Evolutionary conservation across 1,140 invertebrate genomes (phyloP), one percentile per base, ranked within the genome.

Genomic region (Camponotus floridanus): DNA sequence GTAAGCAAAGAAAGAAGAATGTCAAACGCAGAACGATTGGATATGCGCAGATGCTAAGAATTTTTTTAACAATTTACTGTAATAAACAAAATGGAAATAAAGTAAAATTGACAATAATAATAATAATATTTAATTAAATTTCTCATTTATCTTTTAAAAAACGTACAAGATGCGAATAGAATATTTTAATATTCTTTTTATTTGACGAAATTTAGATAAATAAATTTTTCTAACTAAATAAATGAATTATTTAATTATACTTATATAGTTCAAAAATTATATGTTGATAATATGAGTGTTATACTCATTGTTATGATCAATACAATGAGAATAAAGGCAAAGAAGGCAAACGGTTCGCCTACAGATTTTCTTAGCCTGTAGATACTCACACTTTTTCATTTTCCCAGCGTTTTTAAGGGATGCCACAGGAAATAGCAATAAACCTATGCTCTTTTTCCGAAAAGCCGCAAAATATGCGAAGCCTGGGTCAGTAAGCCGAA

Each of bases 371-470:
- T 51, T 15, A n/a, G 48, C 15, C 26, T 61, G 45, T 31, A 51
- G 45, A 65, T 18, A 76, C 45, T 71, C 33, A 42, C 39, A 45
- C 42, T 83, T 39, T n/a, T 80, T 68, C 62, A 85, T 74, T 91
- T 88, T 51, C 48, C 71, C 76, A 55, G 78, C 33, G 9, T 59
- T 64, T 84, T 84, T 33, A 84, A 86, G 64, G 11, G 76, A 70
- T 31, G 36, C 87, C 85, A 94, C 93, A 94, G 92, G 94, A 94
- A 94, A 94, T 91, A 94, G 91, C 92, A 93, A 93, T 94, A 51
- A 93, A 93, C 92, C 91, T 92, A 93, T 81, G 85, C 80, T 76
- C 89, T 91, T 89, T 88, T 88, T 86, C 39, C 57, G 51, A 91
- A 93, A 93, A 94, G 93, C 94, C 93, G 88, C 94, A 94, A 92